A percentile compares a stretch with the other conserved stretches of the same genome.
These are phyloP conservation scores for Lacanobia oleracea DNA, from an alignment of 2,888 invertebrate genomes.

Conservation along the genomic window DNA sequence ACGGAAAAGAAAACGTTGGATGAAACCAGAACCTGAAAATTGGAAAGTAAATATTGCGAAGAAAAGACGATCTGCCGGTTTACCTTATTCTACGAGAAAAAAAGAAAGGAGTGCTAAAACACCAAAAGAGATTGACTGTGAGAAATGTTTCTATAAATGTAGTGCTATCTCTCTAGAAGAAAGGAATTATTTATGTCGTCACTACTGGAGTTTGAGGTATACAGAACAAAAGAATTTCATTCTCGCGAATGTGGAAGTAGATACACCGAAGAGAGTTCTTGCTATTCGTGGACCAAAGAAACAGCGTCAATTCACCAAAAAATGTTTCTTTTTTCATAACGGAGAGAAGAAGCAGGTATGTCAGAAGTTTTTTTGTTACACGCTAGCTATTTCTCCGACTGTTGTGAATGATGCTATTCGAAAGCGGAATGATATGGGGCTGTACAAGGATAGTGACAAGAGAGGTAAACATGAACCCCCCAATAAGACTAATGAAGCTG, in stretches of 20 bases:
- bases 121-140: constrained; percentile 1
- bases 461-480: constrained; percentile 6
- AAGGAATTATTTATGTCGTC: constrained; percentile 11
- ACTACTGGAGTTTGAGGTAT: constrained; percentile 12
- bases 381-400: constrained; percentile 9
- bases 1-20: constrained; percentile 31
- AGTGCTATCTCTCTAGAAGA: constrained; percentile 1
- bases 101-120: constrained; percentile 2
- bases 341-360: constrained; percentile 12
- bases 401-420: constrained; percentile 12
- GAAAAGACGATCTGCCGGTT: constrained; percentile 3
- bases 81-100: constrained; percentile 2
- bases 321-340: constrained; percentile 20
- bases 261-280: constrained; percentile 19
- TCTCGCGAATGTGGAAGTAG: constrained; percentile 7
- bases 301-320: constrained; percentile 30
- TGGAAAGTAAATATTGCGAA: constrained; percentile 13
- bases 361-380: constrained; percentile 13
- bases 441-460: constrained; percentile 7
- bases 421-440: constrained; percentile 4
- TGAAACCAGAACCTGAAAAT: constrained; percentile 25
- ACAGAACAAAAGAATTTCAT: constrained; percentile 11
- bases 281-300: constrained; percentile 19
- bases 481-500: constrained; percentile 18
- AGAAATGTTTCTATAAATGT: constrained; percentile 2